Evolutionary conservation across 1,140 invertebrate species (phyloP), one percentile per base, ranked within the genome.

Genomic region (Drosophila nigromelanica): DNA sequence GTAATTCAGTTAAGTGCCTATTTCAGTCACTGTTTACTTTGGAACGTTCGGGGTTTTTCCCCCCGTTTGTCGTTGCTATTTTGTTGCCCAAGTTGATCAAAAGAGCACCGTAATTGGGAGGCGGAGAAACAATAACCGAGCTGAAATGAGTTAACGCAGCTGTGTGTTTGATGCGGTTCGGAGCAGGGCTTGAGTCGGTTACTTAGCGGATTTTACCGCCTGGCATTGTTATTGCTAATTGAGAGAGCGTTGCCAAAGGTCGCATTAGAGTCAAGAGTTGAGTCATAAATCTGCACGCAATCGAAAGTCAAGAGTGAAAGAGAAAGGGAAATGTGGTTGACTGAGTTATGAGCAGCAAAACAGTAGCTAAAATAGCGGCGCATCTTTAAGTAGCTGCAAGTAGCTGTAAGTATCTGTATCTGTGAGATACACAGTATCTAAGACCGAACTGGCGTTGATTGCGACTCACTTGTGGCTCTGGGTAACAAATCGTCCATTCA

Each of bases 71-170:
- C 69, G 14, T 45, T 15, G 14, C 43, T 55, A 24, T n/a, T 47
- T 50, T 58, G 35, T 58, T 50, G 60, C 39, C 43, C 21, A 37
- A 64, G 51, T 55, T 71, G 51, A 72, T 72, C 52, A 40, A 64
- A 70, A 30, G 10, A 14, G 15, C 15, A 15, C 50, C 24, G 48
- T 50, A 63, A 33, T 33, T 24, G 35, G 37, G 30, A 7, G 27
- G 4, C 6, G 27, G 27, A 6, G n/a, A 52, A 45, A 64, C 48
- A 64, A 64, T 45, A 45, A 43, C 37, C 33, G 11, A 62, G 47
- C 35, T 21, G 47, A 51, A n/a, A 21, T 12, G 12, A 40, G 58
- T 50, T 24, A 64, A 56, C 21, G 18, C 18, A 18, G 18, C 18
- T 24, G 21, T 24, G 21, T 24, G 21, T 18, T 1, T 3, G 21